Base-by-base conservation (phyloP, 2,888 invertebrate genomes). In the Abrostola triplasia region DNA sequence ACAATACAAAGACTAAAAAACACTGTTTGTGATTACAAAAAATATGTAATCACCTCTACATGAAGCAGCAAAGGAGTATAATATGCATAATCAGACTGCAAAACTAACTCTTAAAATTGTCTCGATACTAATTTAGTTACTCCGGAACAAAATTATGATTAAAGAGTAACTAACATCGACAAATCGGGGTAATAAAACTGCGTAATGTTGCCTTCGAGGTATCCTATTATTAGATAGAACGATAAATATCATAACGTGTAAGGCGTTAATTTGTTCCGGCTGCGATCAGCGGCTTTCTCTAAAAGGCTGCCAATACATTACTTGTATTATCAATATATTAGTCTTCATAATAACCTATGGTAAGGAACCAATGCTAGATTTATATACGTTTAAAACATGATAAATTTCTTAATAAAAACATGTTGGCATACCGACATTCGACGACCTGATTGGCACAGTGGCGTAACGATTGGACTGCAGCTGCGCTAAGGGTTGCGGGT, bases 241-340 rank as follows among this genome's bases (percentile, higher is more conserved):
- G 70, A 79, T 77, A 76, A 68, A 69, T 69, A 73, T 68, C 57
- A 59, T 70, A 70, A 65, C 53, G 62, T 79, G 61, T 66, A 42
- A 70, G 73, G 77, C 53, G 70, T 55, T 79, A 76, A 77, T 77
- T 79, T 76, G 73, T 77, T 77, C 73, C 79, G 73, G 63, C 55
- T 64, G 36, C 64, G 67, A 59, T 67, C 12, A 36, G 51, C 52
- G 38, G 61, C 61, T 24, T 60, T 68, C 49, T 73, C 55, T 54
- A 55, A 76, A 52, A 63, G 13, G 24, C 54, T 50, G 53, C n/a
- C 11, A 60, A 42, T 44, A 52, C n/a, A 44, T 62, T 50, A 38
- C 36, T 47, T 13, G 9, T 35, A 13, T 37, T 67, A 66, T 64
- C 24, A 41, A 37, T 42, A 12, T 5, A 9, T 9, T 8, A 4